Conservation (phyloP, 1,140 invertebrate species). For the Ylistrum balloti region DNA sequence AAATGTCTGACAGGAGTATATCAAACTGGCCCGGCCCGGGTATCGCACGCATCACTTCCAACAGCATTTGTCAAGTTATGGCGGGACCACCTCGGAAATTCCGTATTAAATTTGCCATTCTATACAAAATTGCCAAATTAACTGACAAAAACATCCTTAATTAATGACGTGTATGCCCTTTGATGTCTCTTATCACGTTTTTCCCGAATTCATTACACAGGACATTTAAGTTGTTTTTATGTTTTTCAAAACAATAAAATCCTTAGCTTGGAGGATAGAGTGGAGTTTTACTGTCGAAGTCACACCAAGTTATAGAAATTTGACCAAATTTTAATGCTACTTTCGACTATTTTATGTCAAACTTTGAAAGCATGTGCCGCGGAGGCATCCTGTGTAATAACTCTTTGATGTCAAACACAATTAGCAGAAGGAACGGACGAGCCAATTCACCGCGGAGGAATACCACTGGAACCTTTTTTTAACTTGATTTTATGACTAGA, state of each 20-base stretch:
- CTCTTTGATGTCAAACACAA: conserved; percentile 25
- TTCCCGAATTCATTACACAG: conserved; percentile 44
- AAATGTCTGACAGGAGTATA: neutral
- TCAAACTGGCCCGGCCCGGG: conserved; percentile 3
- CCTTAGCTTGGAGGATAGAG: conserved; percentile 43
- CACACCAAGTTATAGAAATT: conserved; percentile 47
- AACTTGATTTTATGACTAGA: conserved; percentile 42
- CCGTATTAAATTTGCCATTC: conserved; percentile 45
- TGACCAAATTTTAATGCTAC: conserved; percentile 45
- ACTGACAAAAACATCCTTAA: conserved; percentile 43
- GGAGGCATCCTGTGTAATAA: neutral
- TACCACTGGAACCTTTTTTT: conserved; percentile 32
- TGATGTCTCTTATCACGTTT: conserved; percentile 44
- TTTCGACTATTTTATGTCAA: conserved; percentile 5
- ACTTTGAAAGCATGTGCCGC: conserved; percentile 38
- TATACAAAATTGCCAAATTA: conserved; percentile 47
- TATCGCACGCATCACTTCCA: conserved; percentile 41
- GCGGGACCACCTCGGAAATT: conserved; percentile 41
- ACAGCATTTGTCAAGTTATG: conserved; percentile 44
- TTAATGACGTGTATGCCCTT: conserved; percentile 43
- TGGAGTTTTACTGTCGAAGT: conserved; percentile 33
- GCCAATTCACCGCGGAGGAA: neutral
- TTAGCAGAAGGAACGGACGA: conserved; percentile 41
- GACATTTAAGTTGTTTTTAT: conserved; percentile 45
- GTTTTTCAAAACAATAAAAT: conserved; percentile 46